Base-by-base conservation (phyloP, 2,797 vertebrate genomes). In the Rhynchotus rufescens region DNA sequence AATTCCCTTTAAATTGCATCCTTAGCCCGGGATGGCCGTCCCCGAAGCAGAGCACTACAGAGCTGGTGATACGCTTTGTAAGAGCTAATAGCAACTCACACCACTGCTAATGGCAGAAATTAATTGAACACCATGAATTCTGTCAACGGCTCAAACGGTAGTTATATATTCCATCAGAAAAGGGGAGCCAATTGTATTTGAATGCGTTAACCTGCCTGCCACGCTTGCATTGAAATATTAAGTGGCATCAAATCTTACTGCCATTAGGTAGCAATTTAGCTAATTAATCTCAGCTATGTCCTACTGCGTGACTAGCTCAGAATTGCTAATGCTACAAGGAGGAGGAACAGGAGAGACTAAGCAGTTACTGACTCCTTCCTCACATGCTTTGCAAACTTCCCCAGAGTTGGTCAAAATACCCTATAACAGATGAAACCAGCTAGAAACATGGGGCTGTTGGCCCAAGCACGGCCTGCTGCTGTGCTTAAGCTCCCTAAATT, bases 191-290 rank as follows among this genome's bases (percentile, higher is more conserved):
- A 86, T 87, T 61, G 9, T 60, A 93, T 87, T 87, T 57, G 88
- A 95, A 84, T 80, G 88, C 0, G 2, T 88, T 88, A 85, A 86
- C 89, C 14, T 78, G 66, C 38, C 49, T 93, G 91, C 45, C 90
- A 84, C 47, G 66, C 89, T 91, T 86, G 80, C 87, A 73, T 61
- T 78, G 92, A 92, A 94, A 91, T 93, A 96, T 88, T 83, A 96
- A 95, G 69, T 67, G 59, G 75, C 61, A 91, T 81, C 86, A 91
- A 91, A 88, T 77, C 78, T 89, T 86, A 88, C 1, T 86, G 80
- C 73, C 67, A 86, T 75, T 78, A 92, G 87, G 86, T 88, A 89
- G 78, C 71, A 89, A 93, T 90, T 94, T 80, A 92, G 59, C 54
- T 94, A 95, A 92, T 96, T 95, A 90, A 96, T 85, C 25, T 86